phyloP scores from a whole-genome alignment of 1,140 invertebrate species.

The Drosophila nebulosa region DNA sequence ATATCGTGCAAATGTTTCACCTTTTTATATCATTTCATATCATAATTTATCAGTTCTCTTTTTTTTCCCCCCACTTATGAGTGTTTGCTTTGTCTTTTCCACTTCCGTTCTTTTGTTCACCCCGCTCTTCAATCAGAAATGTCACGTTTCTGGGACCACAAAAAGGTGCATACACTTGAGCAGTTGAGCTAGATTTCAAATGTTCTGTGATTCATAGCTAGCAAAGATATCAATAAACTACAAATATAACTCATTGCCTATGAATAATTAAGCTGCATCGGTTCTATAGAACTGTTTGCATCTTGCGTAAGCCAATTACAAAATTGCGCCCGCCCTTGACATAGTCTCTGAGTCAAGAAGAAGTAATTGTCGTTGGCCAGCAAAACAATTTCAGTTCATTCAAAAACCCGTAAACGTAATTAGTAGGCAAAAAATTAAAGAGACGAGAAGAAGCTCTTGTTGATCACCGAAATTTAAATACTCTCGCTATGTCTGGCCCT shows the following conservation, averaged over 20 bases:
- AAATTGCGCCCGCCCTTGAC: conserved; percentile 66
- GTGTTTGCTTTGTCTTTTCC: conserved; percentile 23
- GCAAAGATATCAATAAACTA: background rate
- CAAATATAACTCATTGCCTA: background rate
- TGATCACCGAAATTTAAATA: background rate
- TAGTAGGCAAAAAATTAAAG: conserved; percentile 28
- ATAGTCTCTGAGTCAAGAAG: conserved; percentile 36
- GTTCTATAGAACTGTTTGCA: background rate
- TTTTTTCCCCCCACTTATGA: conserved; percentile 34
- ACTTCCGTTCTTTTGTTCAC: conserved; percentile 46
- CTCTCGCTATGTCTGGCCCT: background rate
- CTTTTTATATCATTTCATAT: conserved; percentile 15
- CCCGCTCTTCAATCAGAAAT: conserved; percentile 33
- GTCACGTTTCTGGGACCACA: conserved; percentile 48
- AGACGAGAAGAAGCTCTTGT: background rate
- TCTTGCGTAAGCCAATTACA: conserved; percentile 71
- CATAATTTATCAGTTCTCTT: conserved; percentile 27
- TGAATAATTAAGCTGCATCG: background rate
- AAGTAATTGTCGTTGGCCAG: conserved; percentile 42
- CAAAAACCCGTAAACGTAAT: conserved; percentile 58
- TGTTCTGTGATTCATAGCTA: background rate
- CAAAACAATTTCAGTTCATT: conserved; percentile 73
- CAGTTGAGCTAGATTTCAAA: background rate
- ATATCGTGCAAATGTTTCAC: conserved; percentile 48
- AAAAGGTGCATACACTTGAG: background rate